A percentile compares a stretch with the other conserved stretches of the same genome.
phyloP scores from a whole-genome alignment of 2,797 vertebrate genomes.

The Gymnopithys bicolor region DNA sequence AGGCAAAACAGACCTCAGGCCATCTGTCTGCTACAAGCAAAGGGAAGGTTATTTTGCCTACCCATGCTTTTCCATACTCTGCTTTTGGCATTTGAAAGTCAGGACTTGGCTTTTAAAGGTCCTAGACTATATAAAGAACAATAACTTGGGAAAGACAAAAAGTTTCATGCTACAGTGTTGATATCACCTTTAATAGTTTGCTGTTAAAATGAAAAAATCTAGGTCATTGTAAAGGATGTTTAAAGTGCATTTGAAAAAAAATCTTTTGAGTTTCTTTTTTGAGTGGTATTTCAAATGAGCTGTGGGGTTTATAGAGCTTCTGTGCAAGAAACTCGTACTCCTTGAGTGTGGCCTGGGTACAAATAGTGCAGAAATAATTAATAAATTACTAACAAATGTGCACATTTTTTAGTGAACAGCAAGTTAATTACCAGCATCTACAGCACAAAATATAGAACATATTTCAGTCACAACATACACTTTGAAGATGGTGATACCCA shows the following conservation, averaged over 20 bases:
- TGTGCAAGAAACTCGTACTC: background rate
- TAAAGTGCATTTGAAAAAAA: background rate
- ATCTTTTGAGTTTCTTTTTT: background rate
- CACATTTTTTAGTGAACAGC: background rate
- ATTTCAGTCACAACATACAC: background rate
- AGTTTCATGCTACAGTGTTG: background rate
- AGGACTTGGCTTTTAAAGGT: slow-evolving; percentile 1
- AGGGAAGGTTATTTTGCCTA: slow-evolving; percentile 20
- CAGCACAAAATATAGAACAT: background rate
- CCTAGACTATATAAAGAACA: background rate
- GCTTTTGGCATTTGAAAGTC: background rate
- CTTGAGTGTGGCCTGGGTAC: background rate
- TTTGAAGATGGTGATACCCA: background rate
- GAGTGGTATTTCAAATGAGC: background rate
- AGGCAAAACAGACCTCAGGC: slow-evolving; percentile 28
- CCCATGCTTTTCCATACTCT: background rate
- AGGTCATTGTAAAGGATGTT: background rate
- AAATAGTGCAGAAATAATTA: background rate
- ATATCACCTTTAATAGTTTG: background rate
- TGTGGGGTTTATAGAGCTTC: background rate
- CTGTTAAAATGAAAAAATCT: background rate
- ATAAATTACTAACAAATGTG: background rate
- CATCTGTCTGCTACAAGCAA: slow-evolving; percentile 8
- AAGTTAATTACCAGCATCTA: background rate
- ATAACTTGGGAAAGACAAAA: background rate